These are phyloP conservation scores for Botia kubotai DNA, from an alignment of 2,797 vertebrate genomes.

Conservation along the genomic window DNA sequence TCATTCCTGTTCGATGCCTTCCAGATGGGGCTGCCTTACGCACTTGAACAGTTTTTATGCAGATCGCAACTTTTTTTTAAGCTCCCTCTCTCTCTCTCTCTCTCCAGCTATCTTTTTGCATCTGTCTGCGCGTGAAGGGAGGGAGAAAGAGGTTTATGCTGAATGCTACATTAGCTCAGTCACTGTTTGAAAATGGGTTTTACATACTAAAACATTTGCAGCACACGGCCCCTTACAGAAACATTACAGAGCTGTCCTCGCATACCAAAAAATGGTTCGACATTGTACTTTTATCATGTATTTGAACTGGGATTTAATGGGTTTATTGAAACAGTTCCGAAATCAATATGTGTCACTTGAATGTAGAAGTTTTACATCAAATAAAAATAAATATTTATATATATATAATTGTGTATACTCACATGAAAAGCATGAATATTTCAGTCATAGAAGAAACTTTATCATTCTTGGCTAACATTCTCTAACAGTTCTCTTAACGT, in stretches of 20 bases:
- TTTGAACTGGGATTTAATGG: not conserved
- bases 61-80: slow-evolving; percentile 74
- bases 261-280: slow-evolving; percentile 23
- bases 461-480: too few relatives aligned
- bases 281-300: not conserved
- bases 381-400: too few relatives aligned
- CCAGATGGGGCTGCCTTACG: slow-evolving; percentile 99
- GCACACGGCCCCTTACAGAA: slow-evolving; percentile 46
- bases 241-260: slow-evolving; percentile 36
- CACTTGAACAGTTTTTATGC: slow-evolving; percentile 99
- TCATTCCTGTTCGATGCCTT: slow-evolving; percentile 99
- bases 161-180: slow-evolving; percentile 72
- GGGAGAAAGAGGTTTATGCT: slow-evolving; percentile 66
- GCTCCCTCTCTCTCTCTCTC: slow-evolving; percentile 1
- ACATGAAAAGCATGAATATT: too few relatives aligned
- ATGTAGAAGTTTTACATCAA: too few relatives aligned
- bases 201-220: slow-evolving; percentile 57
- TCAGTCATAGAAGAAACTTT: too few relatives aligned
- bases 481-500: too few relatives aligned
- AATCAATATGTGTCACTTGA: too few relatives aligned
- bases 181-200: slow-evolving; percentile 46
- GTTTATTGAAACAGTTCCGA: not conserved
- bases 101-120: slow-evolving; percentile 84
- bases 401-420: too few relatives aligned
- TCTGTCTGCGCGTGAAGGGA: slow-evolving; percentile 77